These are phyloP conservation scores for Anhinga rufa DNA, from an alignment of 2,113 vertebrate species.

Conservation along the genomic window DNA sequence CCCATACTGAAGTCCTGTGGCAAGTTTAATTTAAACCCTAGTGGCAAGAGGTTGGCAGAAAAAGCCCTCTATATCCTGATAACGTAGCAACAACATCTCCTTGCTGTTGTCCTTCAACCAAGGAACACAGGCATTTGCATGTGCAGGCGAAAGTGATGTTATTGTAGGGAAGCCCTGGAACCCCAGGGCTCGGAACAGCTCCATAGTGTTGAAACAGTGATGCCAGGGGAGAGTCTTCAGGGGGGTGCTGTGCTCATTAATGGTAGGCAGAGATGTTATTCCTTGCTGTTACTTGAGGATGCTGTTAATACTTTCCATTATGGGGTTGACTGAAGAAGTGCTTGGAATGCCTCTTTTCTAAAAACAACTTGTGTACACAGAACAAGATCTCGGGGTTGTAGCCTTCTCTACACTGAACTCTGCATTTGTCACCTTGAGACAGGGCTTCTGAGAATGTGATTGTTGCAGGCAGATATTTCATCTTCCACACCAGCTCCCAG, in stretches of 20 bases:
- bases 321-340: neutral
- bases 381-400: neutral
- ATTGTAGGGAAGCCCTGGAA: neutral
- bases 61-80: neutral
- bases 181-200: neutral
- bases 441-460: neutral
- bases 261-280: neutral
- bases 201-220: rapidly evolving
- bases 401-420: neutral
- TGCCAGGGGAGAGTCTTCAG: neutral
- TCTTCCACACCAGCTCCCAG: neutral
- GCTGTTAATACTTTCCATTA: neutral
- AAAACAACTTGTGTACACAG: neutral
- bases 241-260: neutral
- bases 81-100: neutral
- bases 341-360: neutral
- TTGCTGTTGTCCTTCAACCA: neutral
- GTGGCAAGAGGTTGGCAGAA: neutral
- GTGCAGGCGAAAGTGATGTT: neutral
- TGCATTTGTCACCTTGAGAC: neutral
- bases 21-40: neutral
- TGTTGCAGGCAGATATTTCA: neutral
- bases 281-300: neutral
- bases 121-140: neutral
- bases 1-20: neutral